Base-by-base conservation (phyloP, 1,140 invertebrate species). In the Ooceraea biroi region DNA sequence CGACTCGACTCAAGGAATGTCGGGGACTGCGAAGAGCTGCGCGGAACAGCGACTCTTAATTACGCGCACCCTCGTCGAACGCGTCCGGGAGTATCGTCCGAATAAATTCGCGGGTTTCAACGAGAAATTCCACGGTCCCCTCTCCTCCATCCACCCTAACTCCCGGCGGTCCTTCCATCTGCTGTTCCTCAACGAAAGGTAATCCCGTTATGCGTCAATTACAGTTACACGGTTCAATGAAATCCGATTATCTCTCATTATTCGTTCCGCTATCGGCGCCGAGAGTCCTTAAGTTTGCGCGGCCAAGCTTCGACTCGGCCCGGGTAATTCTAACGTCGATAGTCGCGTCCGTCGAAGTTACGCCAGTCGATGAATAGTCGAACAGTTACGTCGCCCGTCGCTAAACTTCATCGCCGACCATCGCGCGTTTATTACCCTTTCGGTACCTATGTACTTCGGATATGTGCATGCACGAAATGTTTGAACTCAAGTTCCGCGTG, bases 181-280 rank as follows among this genome's bases (percentile, higher is more conserved):
- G 36, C 8, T n/a, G 36, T 69, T 36, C 22, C 69, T 44, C 30
- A 55, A 69, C 22, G 36, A 57, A 69, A 57, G 36, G 36, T 30
- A 80, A 80, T 80, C 76, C 52, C 55, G 65, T 80, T 71, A 80
- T 71, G 50, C 76, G 65, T 69, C 76, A 71, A 80, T 80, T 80
- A 80, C 76, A 80, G 76, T 80, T 80, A 80, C 68, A 69, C 76
- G 41, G 76, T 80, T 80, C 65, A 69, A 80, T 80, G 65, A 71
- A 71, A 80, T 71, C 76, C 65, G 76, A 80, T 80, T 80, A 80
- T 80, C 76, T 80, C 76, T 71, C 76, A 80, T 80, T 80, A 80
- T 71, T 80, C 76, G n/a, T 46, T 80, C 71, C 76, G 57, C 65
- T 71, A 80, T 80, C 65, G 65, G 69, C 65, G 50, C 41, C 50